phyloP scores from a whole-genome alignment of 2,797 vertebrate species.

The Sandelia bainsii region DNA sequence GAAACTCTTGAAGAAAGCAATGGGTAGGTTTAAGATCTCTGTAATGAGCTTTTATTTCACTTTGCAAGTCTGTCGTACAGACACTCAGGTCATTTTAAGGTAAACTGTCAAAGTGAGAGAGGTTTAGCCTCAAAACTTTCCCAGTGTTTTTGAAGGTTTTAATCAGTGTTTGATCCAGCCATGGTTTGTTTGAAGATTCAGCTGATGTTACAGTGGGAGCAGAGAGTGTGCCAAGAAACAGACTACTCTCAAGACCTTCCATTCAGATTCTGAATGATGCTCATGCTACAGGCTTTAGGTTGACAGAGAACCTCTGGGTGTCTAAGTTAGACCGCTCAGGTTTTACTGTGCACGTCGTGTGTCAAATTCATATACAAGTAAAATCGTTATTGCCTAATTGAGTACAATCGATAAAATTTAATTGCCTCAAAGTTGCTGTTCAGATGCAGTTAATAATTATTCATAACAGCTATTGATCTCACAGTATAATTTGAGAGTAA shows the following conservation, averaged over 20 bases:
- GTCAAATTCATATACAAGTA: conserved; percentile 37
- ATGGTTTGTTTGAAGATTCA: conserved; percentile 45
- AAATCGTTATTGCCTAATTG: conserved; percentile 19
- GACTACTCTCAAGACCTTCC: conserved; percentile 29
- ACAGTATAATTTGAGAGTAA: neutral
- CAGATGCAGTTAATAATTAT: conserved; percentile 3
- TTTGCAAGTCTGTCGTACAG: conserved; percentile 8
- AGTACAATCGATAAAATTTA: conserved; percentile 10
- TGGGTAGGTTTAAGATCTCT: conserved; percentile 33
- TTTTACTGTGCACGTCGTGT: conserved; percentile 18
- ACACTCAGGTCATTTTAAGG: conserved; percentile 3
- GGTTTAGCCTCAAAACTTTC: conserved; percentile 24
- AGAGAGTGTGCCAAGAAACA: conserved; percentile 19
- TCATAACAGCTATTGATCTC: neutral
- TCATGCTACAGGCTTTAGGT: conserved; percentile 25
- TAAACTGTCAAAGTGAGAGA: conserved; percentile 33
- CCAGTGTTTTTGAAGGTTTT: conserved; percentile 40
- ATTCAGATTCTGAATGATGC: conserved; percentile 8
- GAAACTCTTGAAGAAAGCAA: conserved; percentile 26
- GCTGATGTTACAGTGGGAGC: conserved; percentile 30
- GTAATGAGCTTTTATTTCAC: conserved; percentile 36
- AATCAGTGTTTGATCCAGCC: conserved; percentile 48
- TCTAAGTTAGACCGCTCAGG: neutral
- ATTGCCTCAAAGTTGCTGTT: conserved; percentile 25
- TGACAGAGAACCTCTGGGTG: conserved; percentile 24